A percentile compares a stretch with the other conserved stretches of the same genome.
These are phyloP conservation scores for Gisinianus flammeolus DNA, from an alignment of 2,888 invertebrate species.

Conservation along the genomic window DNA sequence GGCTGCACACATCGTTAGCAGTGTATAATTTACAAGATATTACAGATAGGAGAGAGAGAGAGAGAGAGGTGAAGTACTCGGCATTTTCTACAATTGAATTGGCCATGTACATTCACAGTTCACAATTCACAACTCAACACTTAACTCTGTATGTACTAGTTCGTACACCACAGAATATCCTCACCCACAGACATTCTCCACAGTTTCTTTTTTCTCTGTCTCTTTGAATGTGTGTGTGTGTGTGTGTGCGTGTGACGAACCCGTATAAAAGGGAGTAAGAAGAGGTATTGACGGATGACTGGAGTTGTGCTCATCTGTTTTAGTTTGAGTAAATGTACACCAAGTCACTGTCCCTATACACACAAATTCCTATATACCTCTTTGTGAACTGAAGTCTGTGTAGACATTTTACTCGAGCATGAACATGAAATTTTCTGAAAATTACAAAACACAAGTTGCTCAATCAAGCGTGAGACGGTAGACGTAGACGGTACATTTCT, in stretches of 20 bases:
- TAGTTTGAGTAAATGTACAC: background rate
- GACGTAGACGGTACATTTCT: background rate
- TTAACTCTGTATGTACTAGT: too few species aligned
- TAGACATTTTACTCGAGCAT: background rate
- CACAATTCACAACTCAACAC: background rate
- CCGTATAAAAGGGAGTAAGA: constrained; percentile 18
- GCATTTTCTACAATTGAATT: background rate
- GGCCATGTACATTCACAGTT: background rate
- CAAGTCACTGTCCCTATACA: background rate
- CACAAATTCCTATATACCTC: background rate
- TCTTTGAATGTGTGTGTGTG: too few species aligned
- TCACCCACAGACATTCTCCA: background rate
- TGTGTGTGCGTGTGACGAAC: background rate
- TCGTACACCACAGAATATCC: too few species aligned
- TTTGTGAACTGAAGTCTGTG: background rate
- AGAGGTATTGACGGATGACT: background rate
- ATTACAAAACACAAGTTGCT: constrained; percentile 8
- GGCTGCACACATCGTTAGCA: background rate
- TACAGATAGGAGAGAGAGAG: too few species aligned
- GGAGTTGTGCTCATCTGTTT: constrained; percentile 3
- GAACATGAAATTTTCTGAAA: background rate
- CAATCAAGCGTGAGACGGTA: constrained; percentile 11
- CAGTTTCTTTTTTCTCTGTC: background rate
- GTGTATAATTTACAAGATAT: background rate
- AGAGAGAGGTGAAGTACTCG: background rate